These are phyloP conservation scores for Schizopygopsis pylzovi DNA, from an alignment of 2,797 vertebrate genomes.

Conservation along the genomic window DNA sequence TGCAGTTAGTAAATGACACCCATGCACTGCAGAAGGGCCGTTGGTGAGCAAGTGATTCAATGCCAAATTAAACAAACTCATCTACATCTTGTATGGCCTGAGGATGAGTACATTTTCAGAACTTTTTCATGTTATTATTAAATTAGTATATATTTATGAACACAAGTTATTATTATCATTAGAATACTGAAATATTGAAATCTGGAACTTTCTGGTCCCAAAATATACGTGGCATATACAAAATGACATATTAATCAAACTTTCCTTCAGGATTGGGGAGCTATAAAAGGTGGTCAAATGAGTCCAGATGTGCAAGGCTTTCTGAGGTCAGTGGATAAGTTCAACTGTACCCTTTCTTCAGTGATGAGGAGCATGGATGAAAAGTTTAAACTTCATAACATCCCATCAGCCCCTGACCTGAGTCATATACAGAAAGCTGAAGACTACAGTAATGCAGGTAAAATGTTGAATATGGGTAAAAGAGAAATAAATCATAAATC, in stretches of 20 bases:
- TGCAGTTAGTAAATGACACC: no score
- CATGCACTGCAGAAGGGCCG: no score
- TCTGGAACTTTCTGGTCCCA: no score
- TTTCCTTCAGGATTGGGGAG: slow-evolving; percentile 77
- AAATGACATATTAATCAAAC: slow-evolving; percentile 27
- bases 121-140: no score
- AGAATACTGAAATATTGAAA: not conserved
- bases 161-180: not conserved
- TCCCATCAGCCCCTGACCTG: slow-evolving; percentile 67
- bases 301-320: slow-evolving; percentile 77
- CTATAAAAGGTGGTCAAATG: slow-evolving; percentile 72
- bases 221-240: not conserved
- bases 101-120: no score
- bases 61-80: no score
- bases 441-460: slow-evolving; percentile 80
- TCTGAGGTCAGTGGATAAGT: slow-evolving; percentile 78
- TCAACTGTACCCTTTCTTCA: slow-evolving; percentile 74
- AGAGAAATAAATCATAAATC: not conserved
- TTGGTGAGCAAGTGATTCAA: no score
- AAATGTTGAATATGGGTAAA: not conserved
- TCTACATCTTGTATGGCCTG: no score
- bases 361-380: slow-evolving; percentile 77
- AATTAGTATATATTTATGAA: not conserved
- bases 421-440: slow-evolving; percentile 75
- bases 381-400: slow-evolving; percentile 76